Evolutionary conservation across 2,113 vertebrate species (phyloP).

Genomic region (Eolophus roseicapilla): DNA sequence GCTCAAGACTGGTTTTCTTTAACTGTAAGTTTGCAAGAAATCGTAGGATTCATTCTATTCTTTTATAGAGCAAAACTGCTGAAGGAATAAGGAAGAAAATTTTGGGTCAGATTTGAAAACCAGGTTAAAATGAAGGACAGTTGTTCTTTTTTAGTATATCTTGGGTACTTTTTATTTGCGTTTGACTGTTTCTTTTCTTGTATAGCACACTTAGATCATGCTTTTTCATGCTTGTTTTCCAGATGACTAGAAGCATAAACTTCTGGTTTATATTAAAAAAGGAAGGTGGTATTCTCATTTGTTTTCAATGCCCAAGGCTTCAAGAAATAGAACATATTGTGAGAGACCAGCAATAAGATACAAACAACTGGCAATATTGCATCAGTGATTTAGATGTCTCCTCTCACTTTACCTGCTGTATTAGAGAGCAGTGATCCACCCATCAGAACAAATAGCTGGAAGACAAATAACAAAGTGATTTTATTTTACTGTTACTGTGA

Average conservation of each 20-base stretch:
- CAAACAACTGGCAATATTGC: background rate
- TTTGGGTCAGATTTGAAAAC: background rate
- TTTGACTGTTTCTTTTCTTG: background rate
- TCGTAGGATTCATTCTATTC: background rate
- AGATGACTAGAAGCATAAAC: slow-evolving; percentile 7
- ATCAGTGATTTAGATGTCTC: background rate
- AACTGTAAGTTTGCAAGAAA: background rate
- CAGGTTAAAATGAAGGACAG: background rate
- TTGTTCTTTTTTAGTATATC: background rate
- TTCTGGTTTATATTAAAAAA: slow-evolving; percentile 32
- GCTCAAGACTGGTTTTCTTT: accelerated
- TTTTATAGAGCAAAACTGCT: background rate
- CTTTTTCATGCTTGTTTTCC: background rate
- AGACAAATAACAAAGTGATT: background rate
- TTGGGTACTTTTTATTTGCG: background rate
- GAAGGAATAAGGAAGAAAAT: background rate
- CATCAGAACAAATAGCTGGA: background rate
- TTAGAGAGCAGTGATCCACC: background rate
- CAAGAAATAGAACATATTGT: background rate
- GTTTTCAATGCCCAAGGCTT: slow-evolving; percentile 7
- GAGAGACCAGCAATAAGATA: background rate
- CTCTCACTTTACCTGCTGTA: background rate
- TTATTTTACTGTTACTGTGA: background rate
- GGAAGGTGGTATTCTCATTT: background rate
- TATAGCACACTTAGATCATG: background rate